phyloP scores from a whole-genome alignment of 2,797 vertebrate genomes.

The Myotis planiceps region DNA sequence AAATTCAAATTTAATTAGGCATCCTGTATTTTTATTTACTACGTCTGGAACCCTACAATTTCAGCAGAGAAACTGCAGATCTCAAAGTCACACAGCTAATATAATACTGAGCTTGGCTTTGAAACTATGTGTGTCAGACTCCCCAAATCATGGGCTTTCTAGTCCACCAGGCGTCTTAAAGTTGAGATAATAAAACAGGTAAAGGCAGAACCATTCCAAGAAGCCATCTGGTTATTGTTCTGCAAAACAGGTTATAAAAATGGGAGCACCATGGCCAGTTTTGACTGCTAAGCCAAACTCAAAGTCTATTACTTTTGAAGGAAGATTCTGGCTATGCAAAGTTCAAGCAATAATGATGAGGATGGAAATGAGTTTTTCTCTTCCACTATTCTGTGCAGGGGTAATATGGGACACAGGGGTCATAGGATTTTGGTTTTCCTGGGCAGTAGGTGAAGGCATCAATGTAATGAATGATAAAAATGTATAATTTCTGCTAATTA shows the following conservation, averaged over 20 bases:
- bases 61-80: background rate
- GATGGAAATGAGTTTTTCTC: background rate
- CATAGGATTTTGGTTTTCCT: background rate
- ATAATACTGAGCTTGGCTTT: background rate
- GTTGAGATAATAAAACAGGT: background rate
- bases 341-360: background rate
- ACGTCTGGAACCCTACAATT: background rate
- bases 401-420: background rate
- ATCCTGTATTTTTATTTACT: background rate
- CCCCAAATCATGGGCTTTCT: background rate
- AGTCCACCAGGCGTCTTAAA: background rate
- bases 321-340: background rate
- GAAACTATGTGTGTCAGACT: background rate
- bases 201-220: background rate
- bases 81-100: background rate
- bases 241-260: background rate
- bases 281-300: background rate
- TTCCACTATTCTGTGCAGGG: background rate
- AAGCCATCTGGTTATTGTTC: background rate
- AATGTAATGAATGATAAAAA: background rate
- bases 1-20: background rate
- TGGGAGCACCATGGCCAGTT: background rate
- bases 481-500: background rate
- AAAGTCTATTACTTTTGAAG: background rate
- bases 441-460: background rate